A percentile compares a stretch with the other conserved stretches of the same genome.
Conservation (phyloP, 2,888 invertebrate genomes). For the Digitonthophagus gazella region DNA sequence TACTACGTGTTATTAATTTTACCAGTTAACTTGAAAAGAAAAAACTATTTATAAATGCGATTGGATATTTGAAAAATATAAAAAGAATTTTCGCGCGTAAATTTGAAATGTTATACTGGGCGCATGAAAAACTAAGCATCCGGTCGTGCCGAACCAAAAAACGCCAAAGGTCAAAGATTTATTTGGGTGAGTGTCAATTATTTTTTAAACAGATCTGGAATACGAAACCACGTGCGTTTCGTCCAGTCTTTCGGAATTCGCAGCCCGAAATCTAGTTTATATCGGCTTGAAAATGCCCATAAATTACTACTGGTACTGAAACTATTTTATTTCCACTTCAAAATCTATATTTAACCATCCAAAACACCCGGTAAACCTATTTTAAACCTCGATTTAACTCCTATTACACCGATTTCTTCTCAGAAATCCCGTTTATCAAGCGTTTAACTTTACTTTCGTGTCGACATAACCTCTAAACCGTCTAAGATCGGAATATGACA, state of each 20-base stretch:
- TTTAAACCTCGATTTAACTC: too few relatives aligned
- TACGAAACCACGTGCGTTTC: slow-evolving; percentile 23
- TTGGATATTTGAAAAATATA: slow-evolving; percentile 10
- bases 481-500: slow-evolving; percentile 21
- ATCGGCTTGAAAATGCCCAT: slow-evolving; percentile 31
- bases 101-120: slow-evolving; percentile 27
- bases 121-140: slow-evolving; percentile 26
- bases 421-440: too few relatives aligned
- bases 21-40: too few relatives aligned
- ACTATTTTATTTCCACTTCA: neutral
- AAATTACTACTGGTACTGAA: slow-evolving; percentile 33
- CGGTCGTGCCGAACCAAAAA: slow-evolving; percentile 28
- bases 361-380: neutral
- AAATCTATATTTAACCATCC: slow-evolving; percentile 4
- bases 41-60: too few relatives aligned
- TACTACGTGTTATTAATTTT: too few relatives aligned
- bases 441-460: neutral
- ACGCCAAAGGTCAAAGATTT: slow-evolving; percentile 31
- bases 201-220: slow-evolving; percentile 25
- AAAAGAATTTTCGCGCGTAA: slow-evolving; percentile 18
- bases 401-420: too few relatives aligned
- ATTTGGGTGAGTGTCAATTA: slow-evolving; percentile 31
- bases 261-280: slow-evolving; percentile 15
- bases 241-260: slow-evolving; percentile 8
- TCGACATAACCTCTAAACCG: slow-evolving; percentile 38